Evolutionary conservation across 2,113 vertebrate species (phyloP).

Genomic region (Tachuris rubrigastra): DNA sequence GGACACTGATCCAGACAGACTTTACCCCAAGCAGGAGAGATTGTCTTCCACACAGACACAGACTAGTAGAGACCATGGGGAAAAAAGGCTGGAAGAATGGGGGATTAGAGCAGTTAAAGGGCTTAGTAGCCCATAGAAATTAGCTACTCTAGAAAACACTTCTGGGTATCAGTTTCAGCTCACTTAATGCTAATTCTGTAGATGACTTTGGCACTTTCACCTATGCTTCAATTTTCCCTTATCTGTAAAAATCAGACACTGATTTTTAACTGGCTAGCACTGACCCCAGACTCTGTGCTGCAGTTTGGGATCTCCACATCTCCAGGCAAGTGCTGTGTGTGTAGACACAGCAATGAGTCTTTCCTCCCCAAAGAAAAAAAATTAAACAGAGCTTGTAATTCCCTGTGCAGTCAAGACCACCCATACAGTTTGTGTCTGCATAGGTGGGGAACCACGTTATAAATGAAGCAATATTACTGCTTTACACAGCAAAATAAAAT

Average conservation of each 20-base stretch:
- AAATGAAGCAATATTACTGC: neutral
- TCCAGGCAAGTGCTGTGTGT: neutral
- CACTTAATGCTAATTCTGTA: neutral
- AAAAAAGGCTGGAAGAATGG: neutral
- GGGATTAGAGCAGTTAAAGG: neutral
- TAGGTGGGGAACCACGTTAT: neutral
- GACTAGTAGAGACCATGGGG: neutral
- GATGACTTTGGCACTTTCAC: neutral
- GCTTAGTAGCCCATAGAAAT: neutral
- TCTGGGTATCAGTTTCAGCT: neutral
- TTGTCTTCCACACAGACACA: neutral
- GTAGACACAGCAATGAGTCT: neutral
- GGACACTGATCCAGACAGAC: neutral
- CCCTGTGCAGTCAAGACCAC: neutral
- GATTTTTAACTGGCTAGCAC: neutral
- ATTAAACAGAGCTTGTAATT: neutral
- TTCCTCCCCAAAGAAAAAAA: neutral
- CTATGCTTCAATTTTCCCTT: neutral
- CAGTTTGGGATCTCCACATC: neutral
- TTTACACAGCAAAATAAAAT: neutral
- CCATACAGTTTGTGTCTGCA: neutral
- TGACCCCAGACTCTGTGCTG: neutral
- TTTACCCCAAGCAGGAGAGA: neutral
- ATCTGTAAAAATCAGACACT: neutral
- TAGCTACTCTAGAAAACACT: neutral